A percentile compares a stretch with the other conserved stretches of the same genome.
Conservation (phyloP, 2,888 invertebrate genomes). For the Phaedon cochleariae region DNA sequence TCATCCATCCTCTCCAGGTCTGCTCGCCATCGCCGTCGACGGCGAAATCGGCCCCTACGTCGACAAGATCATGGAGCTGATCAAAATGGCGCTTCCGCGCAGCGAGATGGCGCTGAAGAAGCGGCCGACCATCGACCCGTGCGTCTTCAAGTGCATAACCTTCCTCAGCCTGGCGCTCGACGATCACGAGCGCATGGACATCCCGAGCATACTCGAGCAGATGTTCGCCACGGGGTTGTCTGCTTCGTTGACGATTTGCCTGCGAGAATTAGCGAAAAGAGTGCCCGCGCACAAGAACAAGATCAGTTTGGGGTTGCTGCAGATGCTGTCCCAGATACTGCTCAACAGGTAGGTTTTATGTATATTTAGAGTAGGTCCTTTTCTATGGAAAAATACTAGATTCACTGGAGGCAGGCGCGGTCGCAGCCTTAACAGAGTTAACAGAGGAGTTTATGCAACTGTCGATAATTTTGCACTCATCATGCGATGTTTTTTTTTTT, state of each 20-base stretch:
- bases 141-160: slow-evolving; percentile 93
- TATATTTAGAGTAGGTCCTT: too few relatives aligned
- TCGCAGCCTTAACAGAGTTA: too few relatives aligned
- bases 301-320: slow-evolving; percentile 91
- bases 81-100: slow-evolving; percentile 66
- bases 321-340: slow-evolving; percentile 89
- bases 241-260: slow-evolving; percentile 87
- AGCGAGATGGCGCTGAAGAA: slow-evolving; percentile 81
- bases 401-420: too few relatives aligned
- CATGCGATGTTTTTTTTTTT: too few relatives aligned
- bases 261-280: slow-evolving; percentile 88
- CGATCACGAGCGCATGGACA: slow-evolving; percentile 77
- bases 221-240: slow-evolving; percentile 94
- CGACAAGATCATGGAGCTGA: slow-evolving; percentile 84
- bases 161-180: slow-evolving; percentile 87
- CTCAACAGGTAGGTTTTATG: too few relatives aligned
- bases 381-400: too few relatives aligned
- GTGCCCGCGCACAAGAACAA: slow-evolving; percentile 86
- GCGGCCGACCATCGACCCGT: slow-evolving; percentile 79
- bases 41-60: slow-evolving; percentile 82
- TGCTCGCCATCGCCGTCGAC: slow-evolving; percentile 89
- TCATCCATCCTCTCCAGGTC: slow-evolving; percentile 54
- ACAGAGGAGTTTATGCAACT: too few relatives aligned
- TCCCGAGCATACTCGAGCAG: slow-evolving; percentile 85
- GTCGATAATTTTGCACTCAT: too few relatives aligned